Conservation (phyloP, 1,140 invertebrate genomes). For the Pseudomyrmex dendroicus region DNA sequence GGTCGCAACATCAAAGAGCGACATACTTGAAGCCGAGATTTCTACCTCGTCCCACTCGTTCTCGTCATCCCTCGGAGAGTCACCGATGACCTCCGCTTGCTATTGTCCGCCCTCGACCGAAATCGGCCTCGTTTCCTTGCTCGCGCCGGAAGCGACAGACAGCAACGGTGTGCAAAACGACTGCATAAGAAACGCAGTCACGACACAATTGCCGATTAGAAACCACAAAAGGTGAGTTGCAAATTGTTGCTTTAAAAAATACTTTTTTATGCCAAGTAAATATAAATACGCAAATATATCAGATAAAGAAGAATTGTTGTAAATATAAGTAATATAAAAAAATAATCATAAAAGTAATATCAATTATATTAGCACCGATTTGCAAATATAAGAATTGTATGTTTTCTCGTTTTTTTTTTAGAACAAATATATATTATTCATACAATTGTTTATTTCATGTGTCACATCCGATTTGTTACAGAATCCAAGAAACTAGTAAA, state of each 20-base stretch:
- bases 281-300: too few relatives aligned
- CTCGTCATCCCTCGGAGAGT: constrained; percentile 27
- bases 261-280: not conserved
- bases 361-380: too few relatives aligned
- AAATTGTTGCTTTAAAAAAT: constrained; percentile 4
- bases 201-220: constrained; percentile 15
- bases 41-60: constrained; percentile 60
- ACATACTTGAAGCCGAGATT: constrained; percentile 84
- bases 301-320: too few relatives aligned
- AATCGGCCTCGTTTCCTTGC: constrained; percentile 81
- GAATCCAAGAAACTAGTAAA: too few relatives aligned
- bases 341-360: too few relatives aligned
- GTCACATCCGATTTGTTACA: too few relatives aligned
- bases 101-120: constrained; percentile 76
- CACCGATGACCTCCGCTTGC: constrained; percentile 80
- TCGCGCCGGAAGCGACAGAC: constrained; percentile 71
- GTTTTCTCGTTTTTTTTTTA: too few relatives aligned
- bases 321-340: too few relatives aligned
- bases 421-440: too few relatives aligned
- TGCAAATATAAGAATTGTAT: too few relatives aligned
- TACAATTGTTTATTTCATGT: too few relatives aligned
- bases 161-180: constrained; percentile 1
- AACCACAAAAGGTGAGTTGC: not conserved
- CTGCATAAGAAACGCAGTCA: not conserved
- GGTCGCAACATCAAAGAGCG: constrained; percentile 83